Evolutionary conservation across 37 sponge, comb jelly and placozoan species (phyloP), one percentile per base, ranked within the genome.

Genomic region (Halisarca cf. caerulea): DNA sequence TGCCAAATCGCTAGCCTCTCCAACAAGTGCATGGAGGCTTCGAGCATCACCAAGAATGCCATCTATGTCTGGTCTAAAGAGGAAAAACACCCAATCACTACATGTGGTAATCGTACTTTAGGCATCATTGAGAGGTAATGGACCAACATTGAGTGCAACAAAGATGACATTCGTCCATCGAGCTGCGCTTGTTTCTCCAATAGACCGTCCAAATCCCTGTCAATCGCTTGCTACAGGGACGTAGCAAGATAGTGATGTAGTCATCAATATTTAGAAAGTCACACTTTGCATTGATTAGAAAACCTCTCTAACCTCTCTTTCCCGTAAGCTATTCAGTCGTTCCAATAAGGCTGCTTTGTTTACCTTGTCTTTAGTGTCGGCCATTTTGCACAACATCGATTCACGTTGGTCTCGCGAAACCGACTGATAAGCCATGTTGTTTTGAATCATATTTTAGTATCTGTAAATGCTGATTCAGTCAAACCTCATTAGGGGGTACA

Each of bases 151-250:
- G 88, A 80, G 11, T 89, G 85, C 59, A 87, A 83, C 53, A 93
- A 85, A 39, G 88, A 3, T 5, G 85, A 74, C 82, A 93, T 93
- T 59, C 81, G 73, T 0, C 78, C 43, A 75, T 93, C 94, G 82
- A 93, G 24, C n/a, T 93, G 94, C 0, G 82, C 58, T 66, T 93
- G 94, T 55, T 89, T 75, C n/a, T 87, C 90, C 7, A 89, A 59
- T 27, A 93, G 44, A 3, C 35, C 3, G 41, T 93, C 90, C 32
- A 93, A 44, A 54, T 89, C 94, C 4, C 32, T 66, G 24, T 75
- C 72, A 24, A 93, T 78, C 7, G 25, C 30, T 62, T 62, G 25
- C 64, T 62, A 62, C 64, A 62, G 57, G 11, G 17, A 55, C 64
- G 30, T n/a, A 62, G 15, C 25, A 15, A 62, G 25, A 62, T 23